Percentiles rank a stretch among this genome's conserved stretches.
These are phyloP conservation scores for Temnothorax unifasciatus DNA, from an alignment of 2,888 invertebrate species.

Conservation along the genomic window DNA sequence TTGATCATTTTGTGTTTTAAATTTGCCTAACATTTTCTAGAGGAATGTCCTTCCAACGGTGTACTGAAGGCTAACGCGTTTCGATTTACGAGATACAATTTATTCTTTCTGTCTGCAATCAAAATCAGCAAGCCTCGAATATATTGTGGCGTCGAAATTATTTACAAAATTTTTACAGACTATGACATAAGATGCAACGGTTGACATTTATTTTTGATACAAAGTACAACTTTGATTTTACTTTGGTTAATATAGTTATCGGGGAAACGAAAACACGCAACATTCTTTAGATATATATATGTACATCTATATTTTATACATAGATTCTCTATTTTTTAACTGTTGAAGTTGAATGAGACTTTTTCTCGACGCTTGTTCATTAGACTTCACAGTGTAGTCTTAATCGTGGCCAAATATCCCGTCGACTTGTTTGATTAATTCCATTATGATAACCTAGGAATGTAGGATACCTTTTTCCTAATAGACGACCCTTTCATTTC, in stretches of 20 bases:
- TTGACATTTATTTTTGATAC: not conserved
- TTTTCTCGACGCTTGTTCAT: slow-evolving; percentile 7
- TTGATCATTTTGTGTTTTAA: slow-evolving; percentile 58
- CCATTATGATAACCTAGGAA: slow-evolving; percentile 76
- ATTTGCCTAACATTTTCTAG: slow-evolving; percentile 44
- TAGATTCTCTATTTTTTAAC: not conserved
- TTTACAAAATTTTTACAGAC: slow-evolving; percentile 18
- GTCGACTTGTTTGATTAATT: slow-evolving; percentile 75
- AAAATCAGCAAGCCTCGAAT: slow-evolving; percentile 5
- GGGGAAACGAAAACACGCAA: not conserved
- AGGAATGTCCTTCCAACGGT: not conserved
- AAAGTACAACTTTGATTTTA: not conserved
- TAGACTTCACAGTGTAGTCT: slow-evolving; percentile 7
- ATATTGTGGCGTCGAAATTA: not conserved
- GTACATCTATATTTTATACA: not conserved
- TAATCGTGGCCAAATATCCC: slow-evolving; percentile 9
- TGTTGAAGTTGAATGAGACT: not conserved
- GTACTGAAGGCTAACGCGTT: not conserved
- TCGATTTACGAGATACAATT: not conserved
- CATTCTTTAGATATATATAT: not conserved
- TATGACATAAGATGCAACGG: not conserved
- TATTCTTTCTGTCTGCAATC: slow-evolving; percentile 5
- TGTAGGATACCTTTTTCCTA: slow-evolving; percentile 57
- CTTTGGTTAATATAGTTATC: not conserved
- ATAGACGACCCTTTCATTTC: slow-evolving; percentile 29